Base-by-base conservation (phyloP, 2,113 vertebrate genomes). In the Gymnorhina tibicen region DNA sequence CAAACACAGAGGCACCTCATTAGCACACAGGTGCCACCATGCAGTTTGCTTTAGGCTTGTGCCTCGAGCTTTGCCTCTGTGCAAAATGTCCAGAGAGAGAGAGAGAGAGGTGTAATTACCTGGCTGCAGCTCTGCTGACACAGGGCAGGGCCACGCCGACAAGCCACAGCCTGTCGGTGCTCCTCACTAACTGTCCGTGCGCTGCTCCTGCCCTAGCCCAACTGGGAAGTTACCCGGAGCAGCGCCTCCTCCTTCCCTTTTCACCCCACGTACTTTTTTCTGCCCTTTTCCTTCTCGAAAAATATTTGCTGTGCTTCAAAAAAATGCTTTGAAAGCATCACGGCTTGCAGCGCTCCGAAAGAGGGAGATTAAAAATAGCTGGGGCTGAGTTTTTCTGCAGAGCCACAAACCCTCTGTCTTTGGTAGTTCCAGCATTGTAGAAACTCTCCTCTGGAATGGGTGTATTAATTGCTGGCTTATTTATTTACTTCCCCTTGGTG, bases 41-140 rank as follows among this genome's bases (percentile, higher is more conserved):
- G 86, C 94, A 88, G 73, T 95, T 97, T 86, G 91, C 89, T 97
- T 17, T 11, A 47, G 89, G 93, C 93, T 91, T 89, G 75, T 4
- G 83, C 95, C 91, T 89, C 13, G 2, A 87, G 94, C 86, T 92
- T 81, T 52, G 47, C 91, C 88, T 86, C 76, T 20, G 33, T 92
- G 83, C 59, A 80, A 42, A 85, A 69, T 49, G 88, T 85, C 94
- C 94, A 60, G 92, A 41, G 92, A 87, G 42, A 58, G 67, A 58
- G 67, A n/a, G 55, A 35, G 55, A 78, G 68, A 17, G 63, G 76
- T 77, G 1, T 91, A 96, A 96, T 95, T 91, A 95, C 3, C 39
- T 2, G 17, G 75, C 80, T 96, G 4, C 18, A 6, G 95, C 93
- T 93, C 35, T 96, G 95, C 95, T 95, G 96, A 91, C 91, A 89